These are phyloP conservation scores for Paracentrotus lividus DNA, from an alignment of 53 echinoderm and acorn worm species.

Conservation along the genomic window DNA sequence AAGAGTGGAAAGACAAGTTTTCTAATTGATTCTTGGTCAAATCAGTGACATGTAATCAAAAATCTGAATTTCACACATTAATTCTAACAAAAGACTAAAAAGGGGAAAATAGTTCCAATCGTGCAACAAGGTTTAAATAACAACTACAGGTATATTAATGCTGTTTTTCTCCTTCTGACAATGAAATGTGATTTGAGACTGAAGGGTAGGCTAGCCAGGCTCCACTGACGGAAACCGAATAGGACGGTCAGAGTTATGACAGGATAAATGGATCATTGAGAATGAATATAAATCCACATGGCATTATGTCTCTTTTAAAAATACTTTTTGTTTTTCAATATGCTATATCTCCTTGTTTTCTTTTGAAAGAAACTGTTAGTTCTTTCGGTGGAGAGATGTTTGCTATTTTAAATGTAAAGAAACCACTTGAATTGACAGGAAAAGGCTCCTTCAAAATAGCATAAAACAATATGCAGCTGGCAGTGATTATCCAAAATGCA, in stretches of 20 bases:
- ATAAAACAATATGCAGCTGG: not conserved
- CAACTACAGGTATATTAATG: no score
- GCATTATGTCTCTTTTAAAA: constrained; percentile 41
- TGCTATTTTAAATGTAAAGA: not conserved
- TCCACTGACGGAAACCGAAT: not conserved
- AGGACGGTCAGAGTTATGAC: constrained; percentile 26
- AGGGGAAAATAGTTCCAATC: no score
- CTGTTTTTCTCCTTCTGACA: no score
- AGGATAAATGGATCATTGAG: constrained; percentile 16
- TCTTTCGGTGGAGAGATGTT: not conserved
- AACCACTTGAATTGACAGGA: not conserved
- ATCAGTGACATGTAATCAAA: no score
- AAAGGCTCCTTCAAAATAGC: not conserved
- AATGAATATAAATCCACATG: constrained; percentile 13
- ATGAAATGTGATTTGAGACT: no score
- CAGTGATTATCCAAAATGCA: not conserved
- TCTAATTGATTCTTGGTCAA: no score
- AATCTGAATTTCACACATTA: no score
- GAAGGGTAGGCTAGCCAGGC: not conserved
- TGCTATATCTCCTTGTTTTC: constrained; percentile 8
- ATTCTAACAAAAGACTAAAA: no score
- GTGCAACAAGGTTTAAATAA: no score
- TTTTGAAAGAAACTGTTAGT: not conserved
- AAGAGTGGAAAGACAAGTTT: no score
- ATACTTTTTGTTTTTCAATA: not conserved